Evolutionary conservation across 2,113 vertebrate genomes (phyloP).

Genomic region (Arothron firmamentum): DNA sequence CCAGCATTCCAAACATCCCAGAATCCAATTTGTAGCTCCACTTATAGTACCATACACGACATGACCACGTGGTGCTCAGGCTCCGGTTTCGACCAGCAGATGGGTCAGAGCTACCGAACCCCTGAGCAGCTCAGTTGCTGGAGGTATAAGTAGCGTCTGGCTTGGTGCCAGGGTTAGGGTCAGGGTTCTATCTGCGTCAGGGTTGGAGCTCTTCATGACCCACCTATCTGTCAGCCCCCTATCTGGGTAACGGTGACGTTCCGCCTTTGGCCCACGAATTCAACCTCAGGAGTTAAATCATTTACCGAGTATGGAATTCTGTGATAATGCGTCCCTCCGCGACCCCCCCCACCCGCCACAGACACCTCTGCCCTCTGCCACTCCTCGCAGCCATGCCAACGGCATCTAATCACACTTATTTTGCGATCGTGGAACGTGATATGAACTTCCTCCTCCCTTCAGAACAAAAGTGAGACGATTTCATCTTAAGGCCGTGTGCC

Average conservation of each 20-base stretch:
- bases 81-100: background rate
- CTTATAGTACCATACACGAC: too few species aligned
- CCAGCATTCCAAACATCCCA: too few species aligned
- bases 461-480: slow-evolving; percentile 61
- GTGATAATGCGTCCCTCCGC: slow-evolving; percentile 20
- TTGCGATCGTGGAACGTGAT: slow-evolving; percentile 51
- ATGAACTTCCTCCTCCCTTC: slow-evolving; percentile 52
- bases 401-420: slow-evolving; percentile 63
- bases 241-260: slow-evolving; percentile 30
- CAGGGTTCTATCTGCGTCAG: slow-evolving; percentile 11
- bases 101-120: background rate
- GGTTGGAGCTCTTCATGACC: slow-evolving; percentile 17
- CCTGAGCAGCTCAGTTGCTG: background rate
- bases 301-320: slow-evolving; percentile 35
- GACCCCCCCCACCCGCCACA: background rate
- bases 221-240: slow-evolving; percentile 4
- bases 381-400: slow-evolving; percentile 30
- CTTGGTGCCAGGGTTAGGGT: slow-evolving; percentile 13
- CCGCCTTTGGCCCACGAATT: slow-evolving; percentile 39
- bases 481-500: slow-evolving; percentile 43
- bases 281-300: slow-evolving; percentile 53
- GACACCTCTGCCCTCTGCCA: slow-evolving; percentile 39
- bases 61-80: too few species aligned
- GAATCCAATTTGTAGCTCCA: too few species aligned
- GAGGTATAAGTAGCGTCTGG: background rate